These are phyloP conservation scores for Nephrotoma guestfalica DNA, from an alignment of 2,888 invertebrate genomes.

Conservation along the genomic window DNA sequence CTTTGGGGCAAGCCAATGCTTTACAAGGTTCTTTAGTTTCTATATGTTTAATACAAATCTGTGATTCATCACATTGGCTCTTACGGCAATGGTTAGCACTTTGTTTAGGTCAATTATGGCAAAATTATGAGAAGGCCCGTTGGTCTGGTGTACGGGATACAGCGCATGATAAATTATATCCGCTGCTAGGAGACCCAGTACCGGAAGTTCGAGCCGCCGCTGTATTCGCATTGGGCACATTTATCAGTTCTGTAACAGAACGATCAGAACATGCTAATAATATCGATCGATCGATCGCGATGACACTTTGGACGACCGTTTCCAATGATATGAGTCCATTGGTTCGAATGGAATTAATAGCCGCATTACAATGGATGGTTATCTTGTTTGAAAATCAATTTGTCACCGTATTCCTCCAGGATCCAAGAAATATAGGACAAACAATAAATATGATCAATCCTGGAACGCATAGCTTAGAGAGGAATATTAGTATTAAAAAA, in stretches of 20 bases:
- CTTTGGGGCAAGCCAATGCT: conserved; percentile 80
- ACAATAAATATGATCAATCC: neutral
- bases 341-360: conserved; percentile 75
- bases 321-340: conserved; percentile 74
- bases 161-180: conserved; percentile 90
- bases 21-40: conserved; percentile 81
- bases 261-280: conserved; percentile 87
- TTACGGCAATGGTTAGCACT: conserved; percentile 82
- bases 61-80: conserved; percentile 44
- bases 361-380: conserved; percentile 75
- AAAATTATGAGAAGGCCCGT: conserved; percentile 70
- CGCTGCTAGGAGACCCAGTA: conserved; percentile 59
- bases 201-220: conserved; percentile 91
- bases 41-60: conserved; percentile 80
- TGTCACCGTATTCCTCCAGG: conserved; percentile 59
- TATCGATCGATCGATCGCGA: conserved; percentile 85
- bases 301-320: conserved; percentile 65
- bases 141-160: conserved; percentile 94
- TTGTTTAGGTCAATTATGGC: conserved; percentile 83
- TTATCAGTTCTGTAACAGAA: conserved; percentile 69
- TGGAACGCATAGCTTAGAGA: conserved; percentile 30
- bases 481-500: conserved; percentile 37
- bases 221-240: conserved; percentile 89
- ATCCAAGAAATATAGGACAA: conserved; percentile 16
- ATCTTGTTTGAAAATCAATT: conserved; percentile 80